Conservation (phyloP, 2,888 invertebrate genomes). For the Pimpla rufipes region DNA sequence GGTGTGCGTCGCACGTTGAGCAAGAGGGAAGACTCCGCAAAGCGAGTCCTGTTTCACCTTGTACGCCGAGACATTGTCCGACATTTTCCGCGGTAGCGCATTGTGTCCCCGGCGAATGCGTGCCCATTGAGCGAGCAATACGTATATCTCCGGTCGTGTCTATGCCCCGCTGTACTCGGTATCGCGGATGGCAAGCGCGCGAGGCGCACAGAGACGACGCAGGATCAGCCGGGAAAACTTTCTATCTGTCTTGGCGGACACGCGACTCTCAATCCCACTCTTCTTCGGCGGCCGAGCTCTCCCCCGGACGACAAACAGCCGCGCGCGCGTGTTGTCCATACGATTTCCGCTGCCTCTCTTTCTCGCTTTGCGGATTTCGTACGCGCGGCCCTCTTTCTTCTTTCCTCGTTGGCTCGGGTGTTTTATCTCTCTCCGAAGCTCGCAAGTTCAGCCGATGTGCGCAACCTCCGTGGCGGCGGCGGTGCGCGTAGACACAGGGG, state of each 20-base stretch:
- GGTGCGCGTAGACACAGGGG: slow-evolving; percentile 60
- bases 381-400: not conserved
- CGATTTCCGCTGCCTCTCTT: slow-evolving; percentile 65
- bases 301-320: slow-evolving; percentile 51
- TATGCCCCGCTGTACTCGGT: not conserved
- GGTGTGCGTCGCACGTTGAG: not conserved
- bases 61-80: slow-evolving; percentile 56
- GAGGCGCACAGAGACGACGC: slow-evolving; percentile 49
- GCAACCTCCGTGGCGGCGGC: slow-evolving; percentile 27
- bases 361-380: slow-evolving; percentile 56
- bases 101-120: slow-evolving; percentile 54
- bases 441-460: slow-evolving; percentile 42
- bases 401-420: slow-evolving; percentile 9
- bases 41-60: slow-evolving; percentile 6
- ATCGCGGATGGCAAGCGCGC: slow-evolving; percentile 31
- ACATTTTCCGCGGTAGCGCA: slow-evolving; percentile 53
- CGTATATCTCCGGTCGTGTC: slow-evolving; percentile 4
- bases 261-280: slow-evolving; percentile 73
- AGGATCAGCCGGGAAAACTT: slow-evolving; percentile 75
- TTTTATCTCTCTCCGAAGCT: too few relatives aligned
- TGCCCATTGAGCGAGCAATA: slow-evolving; percentile 18
- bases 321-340: slow-evolving; percentile 37
- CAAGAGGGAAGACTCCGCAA: slow-evolving; percentile 10
- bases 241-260: slow-evolving; percentile 79
- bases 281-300: slow-evolving; percentile 43